Percentiles rank a stretch among this genome's conserved stretches.
phyloP scores from a whole-genome alignment of 2,888 invertebrate species.

The Lathronympha strigana region DNA sequence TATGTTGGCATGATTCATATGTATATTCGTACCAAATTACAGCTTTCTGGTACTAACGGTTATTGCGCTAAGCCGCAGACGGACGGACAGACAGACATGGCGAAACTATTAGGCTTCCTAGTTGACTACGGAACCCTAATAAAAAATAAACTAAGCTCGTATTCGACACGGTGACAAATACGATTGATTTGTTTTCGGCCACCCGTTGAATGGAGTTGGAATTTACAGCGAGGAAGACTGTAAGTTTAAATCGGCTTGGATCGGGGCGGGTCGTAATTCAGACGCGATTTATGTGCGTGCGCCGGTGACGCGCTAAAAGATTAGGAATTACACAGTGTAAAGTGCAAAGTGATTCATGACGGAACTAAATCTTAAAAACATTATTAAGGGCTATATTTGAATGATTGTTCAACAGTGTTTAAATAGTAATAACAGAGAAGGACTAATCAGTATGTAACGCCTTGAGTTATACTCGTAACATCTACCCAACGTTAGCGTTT shows the following conservation, averaged over 20 bases:
- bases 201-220: conserved; percentile 60
- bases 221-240: conserved; percentile 66
- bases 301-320: conserved; percentile 79
- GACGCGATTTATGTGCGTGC: conserved; percentile 79
- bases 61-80: too few relatives aligned
- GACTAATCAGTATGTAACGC: conserved; percentile 25
- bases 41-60: too few relatives aligned
- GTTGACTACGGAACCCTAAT: too few relatives aligned
- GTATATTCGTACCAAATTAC: too few relatives aligned
- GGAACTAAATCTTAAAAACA: background rate
- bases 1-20: too few relatives aligned
- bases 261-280: conserved; percentile 71
- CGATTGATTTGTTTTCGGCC: conserved; percentile 60
- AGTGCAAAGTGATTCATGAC: conserved; percentile 22
- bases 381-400: conserved; percentile 8
- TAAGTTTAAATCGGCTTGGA: conserved; percentile 64
- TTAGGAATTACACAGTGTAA: conserved; percentile 62
- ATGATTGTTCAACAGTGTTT: background rate
- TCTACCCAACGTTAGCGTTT: conserved; percentile 10
- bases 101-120: too few relatives aligned
- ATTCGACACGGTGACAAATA: conserved; percentile 60
- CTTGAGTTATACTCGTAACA: conserved; percentile 18
- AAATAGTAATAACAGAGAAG: background rate
- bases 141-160: too few relatives aligned
- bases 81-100: too few relatives aligned